Conservation (phyloP, 2,797 vertebrate genomes). For the Miopithecus talapoin region DNA sequence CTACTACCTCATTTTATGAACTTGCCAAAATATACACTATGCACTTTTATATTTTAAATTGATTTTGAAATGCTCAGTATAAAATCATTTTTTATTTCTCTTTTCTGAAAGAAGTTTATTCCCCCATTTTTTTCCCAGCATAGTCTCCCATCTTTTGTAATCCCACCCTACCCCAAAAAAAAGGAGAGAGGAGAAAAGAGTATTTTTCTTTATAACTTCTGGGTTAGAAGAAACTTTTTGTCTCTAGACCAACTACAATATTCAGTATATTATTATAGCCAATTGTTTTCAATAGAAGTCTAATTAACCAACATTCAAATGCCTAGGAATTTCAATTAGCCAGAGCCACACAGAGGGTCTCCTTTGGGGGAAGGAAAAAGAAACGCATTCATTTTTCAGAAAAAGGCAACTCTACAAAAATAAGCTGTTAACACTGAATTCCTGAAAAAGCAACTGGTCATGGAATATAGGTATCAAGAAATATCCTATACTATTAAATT, state of each 20-base stretch:
- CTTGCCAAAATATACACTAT: background rate
- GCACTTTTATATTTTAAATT: background rate
- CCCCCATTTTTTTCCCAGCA: background rate
- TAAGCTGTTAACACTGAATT: background rate
- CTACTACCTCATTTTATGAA: background rate
- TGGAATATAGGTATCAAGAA: background rate
- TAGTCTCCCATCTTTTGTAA: background rate
- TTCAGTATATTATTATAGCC: background rate
- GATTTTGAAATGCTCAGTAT: conserved; percentile 5
- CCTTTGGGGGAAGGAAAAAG: background rate
- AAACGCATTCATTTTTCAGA: conserved; percentile 18
- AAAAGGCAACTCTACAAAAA: background rate
- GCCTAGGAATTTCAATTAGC: conserved; percentile 23
- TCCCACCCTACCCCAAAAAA: no score
- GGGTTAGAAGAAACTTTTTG: background rate
- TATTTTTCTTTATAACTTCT: background rate
- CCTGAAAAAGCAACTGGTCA: background rate
- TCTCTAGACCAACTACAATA: background rate
- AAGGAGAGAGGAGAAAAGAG: background rate
- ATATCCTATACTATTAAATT: background rate
- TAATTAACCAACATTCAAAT: conserved; percentile 39
- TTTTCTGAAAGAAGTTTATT: background rate
- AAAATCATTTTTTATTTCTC: background rate
- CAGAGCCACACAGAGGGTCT: background rate
- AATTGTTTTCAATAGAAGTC: conserved; percentile 40